These are phyloP conservation scores for Nyctalus aviator DNA, from an alignment of 2,797 vertebrate genomes.

Conservation along the genomic window DNA sequence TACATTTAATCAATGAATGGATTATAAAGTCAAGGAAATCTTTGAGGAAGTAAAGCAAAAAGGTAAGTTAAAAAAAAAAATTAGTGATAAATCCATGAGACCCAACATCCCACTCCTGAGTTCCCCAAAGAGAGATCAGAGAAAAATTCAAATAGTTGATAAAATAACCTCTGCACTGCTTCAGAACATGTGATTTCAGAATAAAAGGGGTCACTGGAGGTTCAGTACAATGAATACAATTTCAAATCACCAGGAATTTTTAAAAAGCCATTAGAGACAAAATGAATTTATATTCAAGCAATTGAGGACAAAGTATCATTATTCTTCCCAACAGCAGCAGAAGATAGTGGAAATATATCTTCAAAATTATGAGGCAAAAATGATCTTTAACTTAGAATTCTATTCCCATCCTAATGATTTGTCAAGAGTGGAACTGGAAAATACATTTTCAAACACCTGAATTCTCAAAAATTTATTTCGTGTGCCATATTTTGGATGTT, in stretches of 20 bases:
- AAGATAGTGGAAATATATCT: background rate
- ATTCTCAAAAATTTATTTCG: background rate
- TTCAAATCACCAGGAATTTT: background rate
- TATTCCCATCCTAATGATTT: background rate
- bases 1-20: background rate
- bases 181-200: background rate
- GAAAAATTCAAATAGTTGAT: background rate
- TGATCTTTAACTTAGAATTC: background rate
- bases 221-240: background rate
- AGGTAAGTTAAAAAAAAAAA: background rate
- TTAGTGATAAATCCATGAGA: background rate
- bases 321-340: background rate
- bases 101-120: background rate
- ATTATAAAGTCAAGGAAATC: background rate
- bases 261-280: background rate
- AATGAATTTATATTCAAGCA: slow-evolving; percentile 10
- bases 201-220: background rate
- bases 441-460: background rate
- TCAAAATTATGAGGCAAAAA: background rate
- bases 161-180: background rate
- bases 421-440: background rate
- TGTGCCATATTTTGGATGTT: background rate
- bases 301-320: background rate
- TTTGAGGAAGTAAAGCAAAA: background rate
- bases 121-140: background rate